phyloP scores from a whole-genome alignment of 1,140 invertebrate species.

The Cheumatopsyche charites region DNA sequence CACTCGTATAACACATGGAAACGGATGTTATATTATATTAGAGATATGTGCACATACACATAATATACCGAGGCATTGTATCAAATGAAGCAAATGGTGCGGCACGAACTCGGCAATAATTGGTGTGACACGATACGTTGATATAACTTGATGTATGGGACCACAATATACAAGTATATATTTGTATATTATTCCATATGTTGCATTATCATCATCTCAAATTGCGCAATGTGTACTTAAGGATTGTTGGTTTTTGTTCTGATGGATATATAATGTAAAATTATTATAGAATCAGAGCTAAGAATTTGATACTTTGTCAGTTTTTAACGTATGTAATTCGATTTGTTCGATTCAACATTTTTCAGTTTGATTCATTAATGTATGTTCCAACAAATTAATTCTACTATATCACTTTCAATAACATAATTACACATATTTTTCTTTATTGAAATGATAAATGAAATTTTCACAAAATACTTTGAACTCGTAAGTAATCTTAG shows the following conservation, averaged over 20 bases:
- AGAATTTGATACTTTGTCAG: not conserved
- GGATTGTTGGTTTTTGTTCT: not conserved
- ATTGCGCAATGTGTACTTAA: no score
- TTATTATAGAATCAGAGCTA: not conserved
- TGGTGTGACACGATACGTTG: slow-evolving; percentile 20
- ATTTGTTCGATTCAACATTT: no score
- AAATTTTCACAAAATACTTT: no score
- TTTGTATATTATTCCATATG: no score
- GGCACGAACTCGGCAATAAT: slow-evolving; percentile 11
- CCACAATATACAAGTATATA: not conserved
- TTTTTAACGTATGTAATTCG: not conserved
- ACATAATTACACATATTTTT: no score
- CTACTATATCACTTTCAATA: no score
- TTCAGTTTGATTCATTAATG: no score
- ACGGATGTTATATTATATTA: no score
- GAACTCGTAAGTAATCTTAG: no score
- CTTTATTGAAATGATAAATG: no score
- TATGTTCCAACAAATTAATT: no score
- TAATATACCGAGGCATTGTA: not conserved
- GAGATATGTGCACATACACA: not conserved
- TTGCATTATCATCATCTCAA: not conserved
- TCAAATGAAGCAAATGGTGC: slow-evolving; percentile 14
- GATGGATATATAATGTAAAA: not conserved
- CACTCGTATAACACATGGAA: no score
- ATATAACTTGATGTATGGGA: slow-evolving; percentile 6